These are phyloP conservation scores for Cyphomyrmex costatus DNA, from an alignment of 1,140 invertebrate species.

Conservation along the genomic window DNA sequence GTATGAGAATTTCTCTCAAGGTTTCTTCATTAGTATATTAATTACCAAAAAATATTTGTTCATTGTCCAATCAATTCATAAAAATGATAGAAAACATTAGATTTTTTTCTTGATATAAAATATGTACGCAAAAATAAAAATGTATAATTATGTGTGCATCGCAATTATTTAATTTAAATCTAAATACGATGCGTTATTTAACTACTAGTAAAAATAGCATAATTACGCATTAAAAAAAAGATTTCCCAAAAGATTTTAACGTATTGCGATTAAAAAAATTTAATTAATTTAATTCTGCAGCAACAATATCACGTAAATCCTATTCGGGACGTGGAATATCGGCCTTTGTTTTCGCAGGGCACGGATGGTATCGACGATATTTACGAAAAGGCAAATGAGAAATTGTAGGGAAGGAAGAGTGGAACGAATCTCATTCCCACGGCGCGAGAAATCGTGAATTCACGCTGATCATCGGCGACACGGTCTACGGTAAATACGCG, in stretches of 20 bases:
- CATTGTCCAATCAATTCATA: neutral
- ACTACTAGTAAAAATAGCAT: neutral
- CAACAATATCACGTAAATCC: neutral
- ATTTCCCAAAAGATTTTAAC: neutral
- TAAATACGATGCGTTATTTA: neutral
- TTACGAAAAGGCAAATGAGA: conserved; percentile 34
- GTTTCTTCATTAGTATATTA: conserved; percentile 33
- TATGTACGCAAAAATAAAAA: neutral
- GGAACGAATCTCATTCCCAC: conserved; percentile 79
- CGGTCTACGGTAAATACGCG: conserved; percentile 70
- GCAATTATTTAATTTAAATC: neutral
- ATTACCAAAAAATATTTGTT: conserved; percentile 22
- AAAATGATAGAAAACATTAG: neutral
- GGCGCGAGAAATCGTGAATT: conserved; percentile 74
- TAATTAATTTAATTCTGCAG: neutral
- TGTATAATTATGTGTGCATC: neutral
- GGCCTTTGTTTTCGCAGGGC: neutral
- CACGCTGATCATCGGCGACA: conserved; percentile 58
- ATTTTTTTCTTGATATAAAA: neutral
- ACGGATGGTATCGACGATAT: neutral
- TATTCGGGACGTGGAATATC: neutral
- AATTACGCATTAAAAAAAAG: neutral
- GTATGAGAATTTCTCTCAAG: conserved; percentile 49
- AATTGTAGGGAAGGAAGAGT: conserved; percentile 52
- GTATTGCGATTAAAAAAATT: neutral